phyloP scores from a whole-genome alignment of 2,113 vertebrate species.

The Brachirus orientalis region DNA sequence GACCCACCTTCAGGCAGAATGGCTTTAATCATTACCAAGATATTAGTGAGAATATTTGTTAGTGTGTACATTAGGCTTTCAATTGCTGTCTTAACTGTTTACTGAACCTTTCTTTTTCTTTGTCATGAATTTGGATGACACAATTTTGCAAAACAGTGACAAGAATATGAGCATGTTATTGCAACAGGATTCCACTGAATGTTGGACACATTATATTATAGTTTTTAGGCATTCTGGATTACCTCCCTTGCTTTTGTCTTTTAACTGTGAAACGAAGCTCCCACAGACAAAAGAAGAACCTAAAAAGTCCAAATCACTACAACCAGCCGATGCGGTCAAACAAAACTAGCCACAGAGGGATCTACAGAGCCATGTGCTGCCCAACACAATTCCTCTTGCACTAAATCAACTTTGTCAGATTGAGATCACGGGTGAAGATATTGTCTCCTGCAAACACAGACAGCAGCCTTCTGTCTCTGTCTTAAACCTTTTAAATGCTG shows the following conservation, averaged over 20 bases:
- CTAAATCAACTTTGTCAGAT: conserved; percentile 47
- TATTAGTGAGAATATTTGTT: no score
- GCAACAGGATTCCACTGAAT: no score
- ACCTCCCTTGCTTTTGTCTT: background rate
- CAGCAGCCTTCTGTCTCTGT: conserved; percentile 54
- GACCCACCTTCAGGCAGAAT: no score
- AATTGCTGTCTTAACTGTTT: no score
- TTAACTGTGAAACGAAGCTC: background rate
- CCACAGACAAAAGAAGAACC: background rate
- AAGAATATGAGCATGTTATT: no score
- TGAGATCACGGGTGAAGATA: conserved; percentile 46
- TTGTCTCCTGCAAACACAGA: conserved; percentile 39
- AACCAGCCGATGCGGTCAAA: background rate
- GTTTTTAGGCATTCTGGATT: background rate
- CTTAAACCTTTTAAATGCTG: conserved; percentile 65
- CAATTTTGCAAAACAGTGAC: no score
- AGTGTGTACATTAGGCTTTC: no score
- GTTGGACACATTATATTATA: no score
- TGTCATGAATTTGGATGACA: no score
- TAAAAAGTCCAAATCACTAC: background rate
- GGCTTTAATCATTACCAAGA: no score
- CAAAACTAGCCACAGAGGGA: background rate
- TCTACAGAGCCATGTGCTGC: conserved; percentile 5
- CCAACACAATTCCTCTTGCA: conserved; percentile 14
- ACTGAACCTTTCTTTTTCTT: no score